Base-by-base conservation (phyloP, 64 coral and sea anemone genomes). In the Pocillopora verrucosa region DNA sequence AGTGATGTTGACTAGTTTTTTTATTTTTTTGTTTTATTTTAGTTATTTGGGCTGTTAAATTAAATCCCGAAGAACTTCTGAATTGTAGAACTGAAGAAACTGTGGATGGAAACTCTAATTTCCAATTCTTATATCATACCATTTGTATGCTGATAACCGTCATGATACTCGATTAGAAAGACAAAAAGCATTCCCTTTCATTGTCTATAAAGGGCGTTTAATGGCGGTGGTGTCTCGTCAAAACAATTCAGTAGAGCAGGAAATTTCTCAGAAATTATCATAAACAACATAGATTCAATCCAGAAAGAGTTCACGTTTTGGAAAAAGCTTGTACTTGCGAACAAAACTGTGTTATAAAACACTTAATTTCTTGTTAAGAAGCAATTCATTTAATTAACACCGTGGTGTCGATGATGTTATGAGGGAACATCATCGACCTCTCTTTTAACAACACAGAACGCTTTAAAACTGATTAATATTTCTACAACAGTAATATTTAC, bases 111-210 rank as follows among this genome's bases (percentile, higher is more conserved):
- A 68, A 20, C 51, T 72, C 82, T 85, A 72, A 85, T 85, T 85
- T 85, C 9, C 16, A 70, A 85, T 70, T 51, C 82, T 85, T 85
- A 85, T 70, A 70, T 85, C 82, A 85, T 85, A 85, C 16, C 82
- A 57, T 38, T 34, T 85, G 1, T 56, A 85, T 85, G 64, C 20
- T 16, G 75, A 45, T 19, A 77, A 51, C 41, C 67, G 67, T 70
- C 67, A 70, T 70, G 22, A 24, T 70, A n/a, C 67, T 24, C 67
- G 67, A 70, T 77, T 77, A 37, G 41, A 3, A 20, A 17, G 75
- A 56, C 38, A 17, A 10, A 22, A 58, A 77, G 34, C 17, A 16
- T 77, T 24, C 25, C 5, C 4, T 5, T 70, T 2, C 11, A 11
- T 6, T 70, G 22, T 70, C 11, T 24, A 1, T 1, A 62, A 62